phyloP scores from a whole-genome alignment of 2,888 invertebrate genomes.

The Leptopilina drosophilae region DNA sequence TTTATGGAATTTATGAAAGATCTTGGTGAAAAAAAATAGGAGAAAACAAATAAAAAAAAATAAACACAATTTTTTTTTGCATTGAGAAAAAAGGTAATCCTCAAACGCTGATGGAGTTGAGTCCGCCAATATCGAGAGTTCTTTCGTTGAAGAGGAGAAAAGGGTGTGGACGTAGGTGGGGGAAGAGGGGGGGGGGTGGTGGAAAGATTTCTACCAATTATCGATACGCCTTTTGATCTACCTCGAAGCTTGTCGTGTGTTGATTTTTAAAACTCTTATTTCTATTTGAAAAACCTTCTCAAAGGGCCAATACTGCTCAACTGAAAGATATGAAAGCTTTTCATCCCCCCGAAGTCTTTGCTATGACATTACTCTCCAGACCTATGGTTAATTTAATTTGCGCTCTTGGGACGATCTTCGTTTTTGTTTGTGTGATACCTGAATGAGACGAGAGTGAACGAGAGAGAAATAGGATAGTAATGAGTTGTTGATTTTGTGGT shows the following conservation, averaged over 20 bases:
- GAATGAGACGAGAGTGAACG: conserved; percentile 46
- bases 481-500: conserved; percentile 25
- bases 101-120: conserved; percentile 66
- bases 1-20: conserved; percentile 31
- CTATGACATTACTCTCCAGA: conserved; percentile 47
- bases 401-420: conserved; percentile 37
- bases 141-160: conserved; percentile 19
- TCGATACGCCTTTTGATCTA: conserved; percentile 74
- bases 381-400: conserved; percentile 55
- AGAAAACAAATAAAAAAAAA: conserved; percentile 67
- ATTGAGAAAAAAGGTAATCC: conserved; percentile 62
- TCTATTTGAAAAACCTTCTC: conserved; percentile 64
- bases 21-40: conserved; percentile 32
- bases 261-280: conserved; percentile 73
- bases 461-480: conserved; percentile 36
- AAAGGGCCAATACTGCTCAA: conserved; percentile 54
- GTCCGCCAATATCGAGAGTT: conserved; percentile 44
- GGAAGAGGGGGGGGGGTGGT: conserved; percentile 43
- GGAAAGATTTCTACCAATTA: conserved; percentile 75
- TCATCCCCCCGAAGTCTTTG: conserved; percentile 49
- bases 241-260: conserved; percentile 62
- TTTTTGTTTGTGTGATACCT: conserved; percentile 35
- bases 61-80: conserved; percentile 59
- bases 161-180: conserved; percentile 50
- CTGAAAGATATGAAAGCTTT: conserved; percentile 44